Base-by-base conservation (phyloP, 2,797 vertebrate species). In the Chrysocyon brachyurus region DNA sequence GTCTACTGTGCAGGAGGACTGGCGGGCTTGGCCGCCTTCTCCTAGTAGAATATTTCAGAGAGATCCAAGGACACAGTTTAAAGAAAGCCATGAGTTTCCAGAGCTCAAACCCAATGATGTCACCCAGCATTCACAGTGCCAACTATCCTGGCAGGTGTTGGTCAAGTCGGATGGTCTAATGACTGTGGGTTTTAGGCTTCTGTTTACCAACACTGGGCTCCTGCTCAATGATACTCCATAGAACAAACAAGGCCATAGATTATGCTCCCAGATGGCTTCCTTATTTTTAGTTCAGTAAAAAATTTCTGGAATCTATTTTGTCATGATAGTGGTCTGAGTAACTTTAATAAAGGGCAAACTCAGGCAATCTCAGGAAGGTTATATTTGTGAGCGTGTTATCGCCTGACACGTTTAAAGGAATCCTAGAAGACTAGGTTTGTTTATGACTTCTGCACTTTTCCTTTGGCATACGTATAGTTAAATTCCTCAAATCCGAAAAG, bases 201-300 rank as follows among this genome's bases (percentile, higher is more conserved):
- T 81, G 10, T 94, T 94, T 92, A 59, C 72, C 77, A 24, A 3
- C 28, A 40, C 72, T 12, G 1, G 0, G 66, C 21, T 64, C 33
- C 59, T 52, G 64, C 36, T 8, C 36, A 17, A 40, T 90, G 89
- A 52, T 28, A 17, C n/a, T 40, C 49, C 21, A 11, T n/a, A 24
- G 57, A 72, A 90, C 9, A 4, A 84, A 92, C 93, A 84, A 81
- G 66, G 82, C 82, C 16, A 1, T 64, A 92, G 95, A 95, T 95
- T 28, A 28, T 70, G 19, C 82, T 87, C 77, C 88, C 97, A 96
- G 97, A 90, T 92, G 93, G 81, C 78, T 46, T 66, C 59, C 56
- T 77, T 97, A 95, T 94, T 96, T 98, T 96, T 94, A 96, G 94
- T 40, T 54, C 3, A 5, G 63, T 73, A 88, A 93, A 86, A 72